Evolutionary conservation across 2,888 invertebrate genomes (phyloP), one percentile per base, ranked within the genome.

Genomic region (Phengaris alcon): DNA sequence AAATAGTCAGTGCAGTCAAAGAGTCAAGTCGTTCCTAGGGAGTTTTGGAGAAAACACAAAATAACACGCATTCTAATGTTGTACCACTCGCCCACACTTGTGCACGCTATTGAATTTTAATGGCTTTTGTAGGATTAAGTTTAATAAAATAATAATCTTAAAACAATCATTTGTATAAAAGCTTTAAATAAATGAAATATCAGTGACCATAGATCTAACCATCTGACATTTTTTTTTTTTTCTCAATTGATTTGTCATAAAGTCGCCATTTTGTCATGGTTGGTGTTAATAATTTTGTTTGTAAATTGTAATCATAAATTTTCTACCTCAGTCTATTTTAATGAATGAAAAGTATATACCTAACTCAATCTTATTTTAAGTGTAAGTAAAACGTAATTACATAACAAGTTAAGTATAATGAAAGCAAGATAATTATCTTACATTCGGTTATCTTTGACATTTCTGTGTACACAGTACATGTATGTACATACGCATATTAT

Each of bases 211-310:
- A 35, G 35, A 35, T 22, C 22, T 22, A 22, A 22, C 22, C 22
- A 22, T 22, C 22, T 22, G 22, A 22, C 22, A 22, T 2, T 2
- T 35, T 2, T 35, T 35, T 35, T 2, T 4, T 35, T 35, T 35
- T 35, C 4, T 35, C 35, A 35, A 35, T 35, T 35, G 35, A 35
- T 35, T 35, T 35, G 35, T 35, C 35, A 48, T 7, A 48, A 48
- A 70, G 54, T 55, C 77, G 76, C 78, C 78, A 78, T 78, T 76
- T 78, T 78, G 78, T 78, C 76, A 75, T 75, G 46, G 44, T 9
- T 15, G 7, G 0, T 7, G 6, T 9, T 46, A 46, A 48, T 48
- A 54, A 69, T 75, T 55, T 68, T 64, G 59, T 69, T 57, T 75
- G 54, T 15, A 12, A 54, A 55, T 22, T 13, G 55, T 15, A 9